phyloP scores from a whole-genome alignment of 35 echinoderm and acorn worm genomes.

The Lytechinus variegatus region DNA sequence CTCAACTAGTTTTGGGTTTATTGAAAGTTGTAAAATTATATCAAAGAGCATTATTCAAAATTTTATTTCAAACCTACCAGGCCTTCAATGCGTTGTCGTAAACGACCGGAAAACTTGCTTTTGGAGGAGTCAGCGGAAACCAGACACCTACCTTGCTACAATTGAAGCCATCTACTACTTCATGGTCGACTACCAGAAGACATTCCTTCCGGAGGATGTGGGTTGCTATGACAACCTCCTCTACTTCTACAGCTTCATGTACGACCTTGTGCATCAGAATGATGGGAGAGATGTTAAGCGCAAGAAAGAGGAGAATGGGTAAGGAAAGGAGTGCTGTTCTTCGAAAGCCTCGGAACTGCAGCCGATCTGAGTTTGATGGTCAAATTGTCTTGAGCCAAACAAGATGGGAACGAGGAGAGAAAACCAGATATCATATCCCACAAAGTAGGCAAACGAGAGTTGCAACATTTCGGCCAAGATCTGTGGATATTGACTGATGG shows the following conservation, averaged over 20 bases:
- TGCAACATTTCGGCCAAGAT: too few species aligned
- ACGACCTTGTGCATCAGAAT: constrained; percentile 70
- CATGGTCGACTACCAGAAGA: constrained; percentile 66
- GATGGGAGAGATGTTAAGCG: not conserved
- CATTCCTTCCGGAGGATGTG: constrained; percentile 1
- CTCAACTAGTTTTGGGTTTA: too few species aligned
- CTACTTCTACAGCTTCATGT: constrained; percentile 90
- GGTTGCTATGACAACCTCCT: constrained; percentile 88
- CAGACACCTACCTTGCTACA: constrained; percentile 87
- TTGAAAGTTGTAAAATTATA: too few species aligned
- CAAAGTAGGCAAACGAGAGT: too few species aligned
- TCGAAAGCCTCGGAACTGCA: too few species aligned
- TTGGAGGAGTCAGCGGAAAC: constrained; percentile 86
- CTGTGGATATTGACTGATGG: too few species aligned
- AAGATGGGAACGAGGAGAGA: too few species aligned
- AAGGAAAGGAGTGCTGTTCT: not conserved
- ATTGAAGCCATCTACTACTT: constrained; percentile 99
- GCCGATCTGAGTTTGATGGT: too few species aligned
- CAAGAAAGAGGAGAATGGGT: constrained; percentile 20
- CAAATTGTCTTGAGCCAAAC: too few species aligned
- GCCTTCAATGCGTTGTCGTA: constrained; percentile 78
- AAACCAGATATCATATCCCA: too few species aligned
- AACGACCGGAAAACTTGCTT: constrained; percentile 71
- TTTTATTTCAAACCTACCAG: constrained; percentile 40
- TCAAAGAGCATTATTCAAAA: too few species aligned